Base-by-base conservation (phyloP, 2,113 vertebrate species). In the Martes martes region DNA sequence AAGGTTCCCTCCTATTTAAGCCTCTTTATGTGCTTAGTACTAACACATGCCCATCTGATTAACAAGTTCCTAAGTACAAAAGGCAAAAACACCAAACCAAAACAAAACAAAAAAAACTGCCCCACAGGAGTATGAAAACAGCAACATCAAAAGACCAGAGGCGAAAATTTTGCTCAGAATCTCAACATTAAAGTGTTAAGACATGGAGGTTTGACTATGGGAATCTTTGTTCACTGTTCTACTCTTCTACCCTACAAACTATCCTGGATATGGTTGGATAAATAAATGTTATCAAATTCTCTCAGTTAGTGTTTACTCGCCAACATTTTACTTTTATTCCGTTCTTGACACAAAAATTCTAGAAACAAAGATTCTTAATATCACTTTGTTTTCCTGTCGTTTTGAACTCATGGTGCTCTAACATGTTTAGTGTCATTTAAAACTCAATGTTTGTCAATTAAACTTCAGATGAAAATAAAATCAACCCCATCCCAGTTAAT, bases 391-490 rank as follows among this genome's bases (percentile, higher is more conserved):
- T 69, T 86, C n/a, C 2, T 55, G 2, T 71, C 21, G 33, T 42
- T 96, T 91, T 65, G 59, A 79, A 78, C 45, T 89, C 55, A 74
- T 16, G 92, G 87, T 82, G 21, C 4, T 52, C 11, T 42, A 73
- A 79, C 15, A 55, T 84, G 65, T 57, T 92, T 26, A 79, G 26
- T 26, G 4, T 63, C 79, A 81, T 81, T 96, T 74, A 92, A 92
- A 92, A 91, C 15, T 47, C n/a, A 52, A 1, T 36, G 21, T 67
- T 90, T 96, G 74, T 67, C 28, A 82, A 33, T 13, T 63, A 87
- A 94, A 79, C 36, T 80, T 18, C 74, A 91, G 82, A 89, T 91
- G 73, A 96, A 96, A 94, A 92, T 71, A 69, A 82, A 93, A 76
- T 79, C 42, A 81, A 6, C 26, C 13, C 9, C 31, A 28, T 81